Base-by-base conservation (phyloP, 2,113 vertebrate species). In the Psittacula cyanocephala region DNA sequence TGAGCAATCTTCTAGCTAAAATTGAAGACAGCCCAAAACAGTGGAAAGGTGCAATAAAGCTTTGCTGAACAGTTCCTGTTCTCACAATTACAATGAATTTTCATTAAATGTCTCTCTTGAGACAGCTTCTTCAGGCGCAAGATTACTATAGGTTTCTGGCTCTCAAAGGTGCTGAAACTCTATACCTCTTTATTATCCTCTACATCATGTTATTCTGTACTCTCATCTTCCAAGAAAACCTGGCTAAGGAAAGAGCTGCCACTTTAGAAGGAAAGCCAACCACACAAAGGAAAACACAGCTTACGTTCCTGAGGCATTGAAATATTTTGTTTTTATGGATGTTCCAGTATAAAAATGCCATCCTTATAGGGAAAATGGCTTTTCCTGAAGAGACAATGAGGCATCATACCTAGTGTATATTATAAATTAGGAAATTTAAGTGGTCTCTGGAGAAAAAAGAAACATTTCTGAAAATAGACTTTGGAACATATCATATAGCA, bases 181-280 rank as follows among this genome's bases (percentile, higher is more conserved):
- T 81, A 49, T 81, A 92, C 76, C 39, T 64, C 50, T 90, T 97
- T 93, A 96, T 86, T 88, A 82, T 53, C n/a, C 41, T 53, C 43
- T 72, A 10, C 53, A 55, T 92, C 50, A 70, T 27, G 24, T 49
- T 79, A 22, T 17, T 78, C 39, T 7, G 0, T 85, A n/a, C 27
- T 71, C 35, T 4, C 9, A 52, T 52, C 41, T 78, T 63, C 31
- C 75, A 60, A 31, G 29, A 27, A 68, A 60, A 14, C 6, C 13
- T 60, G 44, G 12, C 9, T 33, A 78, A 91, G 39, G 16, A 28
- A 89, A 18, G 70, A 89, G 6, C 9, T 33, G 31, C 12, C 68
- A 55, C 33, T 92, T 55, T 24, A 87, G 35, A 31, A 93, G 74
- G 49, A 91, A 72, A 81, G 28, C 23, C 31, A 92, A 5, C 23